Base-by-base conservation (phyloP, 2,113 vertebrate species). In the Sorex fumeus region DNA sequence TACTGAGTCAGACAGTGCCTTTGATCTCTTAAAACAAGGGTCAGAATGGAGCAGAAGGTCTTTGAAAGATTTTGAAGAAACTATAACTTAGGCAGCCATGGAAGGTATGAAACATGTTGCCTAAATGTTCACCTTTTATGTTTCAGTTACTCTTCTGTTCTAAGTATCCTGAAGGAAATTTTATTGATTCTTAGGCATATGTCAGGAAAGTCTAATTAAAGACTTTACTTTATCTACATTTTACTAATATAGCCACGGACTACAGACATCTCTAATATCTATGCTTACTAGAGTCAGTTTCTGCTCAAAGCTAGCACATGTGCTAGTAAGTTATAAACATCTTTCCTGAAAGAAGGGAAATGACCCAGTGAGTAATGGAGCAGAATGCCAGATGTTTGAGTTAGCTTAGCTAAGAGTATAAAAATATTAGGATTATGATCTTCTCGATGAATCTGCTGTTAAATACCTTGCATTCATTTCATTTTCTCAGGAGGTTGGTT, bases 241-340 rank as follows among this genome's bases (percentile, higher is more conserved):
- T 79, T 47, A 57, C 62, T 92, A 84, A 76, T 60, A 23, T 66
- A 53, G 79, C 67, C 83, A n/a, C 88, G 27, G 1, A 28, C 9
- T 85, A 1, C 15, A 86, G n/a, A 60, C 30, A 40, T n/a, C 40
- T 78, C 45, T 96, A 82, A 43, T 67, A 60, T 45, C 62, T 80
- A 23, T 45, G 91, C 34, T 47, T 70, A 84, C 25, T 83, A 88
- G 15, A 72, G 15, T 78, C 25, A 79, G 92, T 76, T 80, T 89
- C n/a, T 79, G 2, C 74, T 25, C 91, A 74, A 86, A 90, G 21
- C 34, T 57, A 77, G 16, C 23, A 43, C 47, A 27, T 80, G 78
- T 83, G 75, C 47, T 40, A 75, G 23, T 72, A 82, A 69, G 43
- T 70, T 36, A 90, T 50, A 82, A 69, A 88, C 27, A 13, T 72